Percentiles rank a stretch among this genome's conserved stretches.
These are phyloP conservation scores for Helicolenus hilgendorfi DNA, from an alignment of 2,797 vertebrate species.

Conservation along the genomic window DNA sequence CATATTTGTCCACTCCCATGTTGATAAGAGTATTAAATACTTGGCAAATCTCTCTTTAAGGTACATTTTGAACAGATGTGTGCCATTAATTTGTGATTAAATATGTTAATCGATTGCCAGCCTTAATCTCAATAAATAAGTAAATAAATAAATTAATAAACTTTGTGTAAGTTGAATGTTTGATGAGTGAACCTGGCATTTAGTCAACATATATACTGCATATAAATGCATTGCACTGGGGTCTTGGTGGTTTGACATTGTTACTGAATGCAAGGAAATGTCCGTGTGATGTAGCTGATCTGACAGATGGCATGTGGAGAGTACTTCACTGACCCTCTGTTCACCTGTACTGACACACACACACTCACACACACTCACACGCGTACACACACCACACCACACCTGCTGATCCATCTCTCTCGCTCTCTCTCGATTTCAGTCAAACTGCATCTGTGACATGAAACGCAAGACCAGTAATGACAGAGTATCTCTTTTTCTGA, in stretches of 20 bases:
- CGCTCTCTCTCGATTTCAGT: conserved; percentile 11
- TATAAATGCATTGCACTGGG: not conserved
- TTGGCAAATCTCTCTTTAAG: too few species aligned
- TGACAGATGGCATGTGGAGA: conserved; percentile 81
- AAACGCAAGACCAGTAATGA: conserved; percentile 5
- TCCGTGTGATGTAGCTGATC: conserved; percentile 64
- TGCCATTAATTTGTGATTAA: too few species aligned
- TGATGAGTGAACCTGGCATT: not conserved
- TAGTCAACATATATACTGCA: not conserved
- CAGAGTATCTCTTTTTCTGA: not conserved
- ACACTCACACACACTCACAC: not conserved
- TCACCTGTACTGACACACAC: conserved; percentile 64
- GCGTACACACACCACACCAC: conserved; percentile 39
- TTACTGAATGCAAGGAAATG: conserved; percentile 65
- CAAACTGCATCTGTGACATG: conserved; percentile 1
- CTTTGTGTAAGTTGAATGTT: not conserved
- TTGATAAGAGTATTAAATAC: too few species aligned
- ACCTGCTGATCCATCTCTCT: conserved; percentile 51
- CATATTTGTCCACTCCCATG: too few species aligned
- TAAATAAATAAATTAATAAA: not conserved
- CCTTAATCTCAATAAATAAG: not conserved
- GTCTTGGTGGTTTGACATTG: conserved; percentile 35
- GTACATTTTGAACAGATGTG: too few species aligned
- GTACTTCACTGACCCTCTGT: conserved; percentile 65
- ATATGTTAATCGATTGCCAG: too few species aligned